These are phyloP conservation scores for Empis stercorea DNA, from an alignment of 2,888 invertebrate species.

Conservation along the genomic window DNA sequence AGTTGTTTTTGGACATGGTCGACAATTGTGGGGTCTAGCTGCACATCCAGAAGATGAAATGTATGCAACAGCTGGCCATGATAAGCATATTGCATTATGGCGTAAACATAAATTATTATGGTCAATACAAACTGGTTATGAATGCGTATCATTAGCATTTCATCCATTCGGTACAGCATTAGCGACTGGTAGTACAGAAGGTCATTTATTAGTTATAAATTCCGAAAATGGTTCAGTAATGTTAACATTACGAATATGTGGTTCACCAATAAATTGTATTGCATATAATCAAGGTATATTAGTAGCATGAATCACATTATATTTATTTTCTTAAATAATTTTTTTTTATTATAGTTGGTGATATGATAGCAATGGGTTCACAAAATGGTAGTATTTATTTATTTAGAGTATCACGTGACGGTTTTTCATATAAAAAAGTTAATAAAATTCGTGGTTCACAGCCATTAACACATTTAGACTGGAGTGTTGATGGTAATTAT, in stretches of 20 bases:
- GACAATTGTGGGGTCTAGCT: conserved; percentile 76
- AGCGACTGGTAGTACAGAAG: conserved; percentile 81
- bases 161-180: conserved; percentile 79
- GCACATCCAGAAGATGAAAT: conserved; percentile 84
- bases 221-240: conserved; percentile 77
- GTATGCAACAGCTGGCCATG: conserved; percentile 84
- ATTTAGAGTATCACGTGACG: conserved; percentile 76
- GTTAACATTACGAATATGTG: conserved; percentile 73
- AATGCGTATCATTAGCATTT: conserved; percentile 76
- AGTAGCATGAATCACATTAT: too few species aligned
- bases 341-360: conserved; percentile 68
- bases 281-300: conserved; percentile 71
- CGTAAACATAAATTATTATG: conserved; percentile 76
- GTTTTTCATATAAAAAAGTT: conserved; percentile 79
- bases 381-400: conserved; percentile 73
- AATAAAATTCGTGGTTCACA: conserved; percentile 79
- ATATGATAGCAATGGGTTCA: conserved; percentile 76
- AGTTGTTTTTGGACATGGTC: conserved; percentile 77
- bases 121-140: conserved; percentile 78
- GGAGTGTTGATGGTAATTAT: conserved; percentile 81
- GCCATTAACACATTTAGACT: conserved; percentile 74
- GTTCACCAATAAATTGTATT: conserved; percentile 74
- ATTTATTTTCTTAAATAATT: too few species aligned
- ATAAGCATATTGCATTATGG: conserved; percentile 84
- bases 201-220: conserved; percentile 74